Evolutionary conservation across 1,140 invertebrate genomes (phyloP), one percentile per base, ranked within the genome.

Genomic region (Apocrypta bakeri): DNA sequence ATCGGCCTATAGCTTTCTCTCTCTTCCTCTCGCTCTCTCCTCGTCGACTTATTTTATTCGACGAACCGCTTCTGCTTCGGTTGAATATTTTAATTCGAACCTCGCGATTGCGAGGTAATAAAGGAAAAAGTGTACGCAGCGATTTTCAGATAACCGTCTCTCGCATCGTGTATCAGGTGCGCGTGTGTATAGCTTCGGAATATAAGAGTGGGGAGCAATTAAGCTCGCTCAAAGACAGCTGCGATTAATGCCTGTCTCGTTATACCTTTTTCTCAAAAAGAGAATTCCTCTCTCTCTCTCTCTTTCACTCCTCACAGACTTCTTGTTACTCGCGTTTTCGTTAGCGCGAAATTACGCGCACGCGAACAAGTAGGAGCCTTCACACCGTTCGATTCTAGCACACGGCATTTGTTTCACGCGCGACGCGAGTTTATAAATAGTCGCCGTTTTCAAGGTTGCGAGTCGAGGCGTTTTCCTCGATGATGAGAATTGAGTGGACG

Each of bases 221-320:
- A 78, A 78, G 75, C 29, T 8, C 40, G 74, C 31, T 27, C 64
- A 61, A 71, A 71, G 78, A 79, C 78, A 79, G 78, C 78, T 79
- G 78, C 78, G 78, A 79, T 79, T 72, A 79, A 31, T 71, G 68
- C 68, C 78, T 56, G 40, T 71, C 78, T 33, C 37, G 37, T 17
- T 72, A 72, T 72, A 25, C 42, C 78, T 79, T 68, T 68, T 68
- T 78, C n/a, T n/a, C n/a, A 40, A 68, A 68, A 76, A 71, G 27
- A 56, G 17, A 14, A 61, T 61, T 61, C 56, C 56, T 63, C 56
- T 37, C 33, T 37, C 25, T 24, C 64, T 24, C 24, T 66, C 64
- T 66, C 56, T 21, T 12, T 63, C 33, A 4, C 33, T 37, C 9
- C 33, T 37, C 33, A 9, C 33, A n/a, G 33, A 17, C 72, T 56